Conservation (phyloP, 2,888 invertebrate genomes). For the Chaetogeoica ovagalla region DNA sequence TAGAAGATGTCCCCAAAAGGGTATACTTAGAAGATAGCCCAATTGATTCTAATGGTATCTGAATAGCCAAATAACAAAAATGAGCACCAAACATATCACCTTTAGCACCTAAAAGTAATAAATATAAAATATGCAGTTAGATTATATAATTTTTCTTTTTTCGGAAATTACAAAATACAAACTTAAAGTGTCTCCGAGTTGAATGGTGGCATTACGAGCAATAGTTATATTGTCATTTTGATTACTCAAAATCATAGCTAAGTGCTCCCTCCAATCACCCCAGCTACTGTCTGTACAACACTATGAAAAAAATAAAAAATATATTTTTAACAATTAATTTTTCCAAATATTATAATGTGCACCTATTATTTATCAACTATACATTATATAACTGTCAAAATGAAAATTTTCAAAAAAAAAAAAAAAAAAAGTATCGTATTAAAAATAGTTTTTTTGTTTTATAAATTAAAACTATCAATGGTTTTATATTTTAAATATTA, state of each 20-base stretch:
- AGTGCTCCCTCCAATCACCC: slow-evolving; percentile 95
- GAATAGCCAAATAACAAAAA: slow-evolving; percentile 92
- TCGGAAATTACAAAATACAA: slow-evolving; percentile 54
- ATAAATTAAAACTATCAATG: too few species aligned
- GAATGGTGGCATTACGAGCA: slow-evolving; percentile 74
- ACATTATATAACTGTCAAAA: too few species aligned
- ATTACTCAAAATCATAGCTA: slow-evolving; percentile 92
- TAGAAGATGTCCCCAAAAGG: slow-evolving; percentile 76
- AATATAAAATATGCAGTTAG: not conserved
- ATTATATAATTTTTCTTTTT: not conserved
- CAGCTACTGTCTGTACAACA: slow-evolving; percentile 73
- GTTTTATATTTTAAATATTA: too few species aligned
- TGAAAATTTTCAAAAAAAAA: too few species aligned
- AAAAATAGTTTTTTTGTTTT: too few species aligned
- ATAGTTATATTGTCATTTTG: slow-evolving; percentile 74
- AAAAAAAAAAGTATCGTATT: too few species aligned
- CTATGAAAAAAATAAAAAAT: slow-evolving; percentile 59
- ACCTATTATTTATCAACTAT: too few species aligned
- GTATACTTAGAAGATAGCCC: slow-evolving; percentile 68
- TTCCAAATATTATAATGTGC: too few species aligned
- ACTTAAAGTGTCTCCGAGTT: slow-evolving; percentile 70
- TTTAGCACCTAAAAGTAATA: slow-evolving; percentile 64
- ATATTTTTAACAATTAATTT: not conserved
- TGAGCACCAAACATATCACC: slow-evolving; percentile 90
- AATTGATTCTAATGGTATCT: slow-evolving; percentile 64